Evolutionary conservation across 2,797 vertebrate genomes (phyloP).

Genomic region (Microctenopoma lineatum): DNA sequence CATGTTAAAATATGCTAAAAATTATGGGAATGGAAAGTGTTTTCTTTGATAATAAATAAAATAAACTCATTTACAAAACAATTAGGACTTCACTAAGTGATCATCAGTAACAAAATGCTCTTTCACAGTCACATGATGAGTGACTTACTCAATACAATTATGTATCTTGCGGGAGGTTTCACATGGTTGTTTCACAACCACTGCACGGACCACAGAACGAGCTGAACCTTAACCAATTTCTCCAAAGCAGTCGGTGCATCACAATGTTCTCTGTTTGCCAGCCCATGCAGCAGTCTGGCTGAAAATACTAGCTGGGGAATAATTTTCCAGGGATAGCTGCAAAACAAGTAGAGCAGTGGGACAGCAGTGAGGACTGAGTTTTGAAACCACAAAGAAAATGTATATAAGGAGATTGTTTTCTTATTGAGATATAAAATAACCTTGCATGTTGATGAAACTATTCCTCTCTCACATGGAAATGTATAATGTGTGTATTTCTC

Average conservation of each 20-base stretch:
- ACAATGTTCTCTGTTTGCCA: conserved; percentile 12
- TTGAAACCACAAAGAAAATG: too few species aligned
- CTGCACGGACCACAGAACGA: neutral
- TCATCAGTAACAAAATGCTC: neutral
- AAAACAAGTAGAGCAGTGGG: too few species aligned
- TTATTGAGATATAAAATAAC: too few species aligned
- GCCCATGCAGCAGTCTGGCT: conserved; percentile 42
- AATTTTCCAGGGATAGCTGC: too few species aligned
- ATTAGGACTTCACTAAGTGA: neutral
- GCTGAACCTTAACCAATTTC: neutral
- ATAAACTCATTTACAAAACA: too few species aligned
- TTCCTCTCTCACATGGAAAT: too few species aligned
- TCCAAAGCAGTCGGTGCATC: neutral
- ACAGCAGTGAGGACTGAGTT: too few species aligned
- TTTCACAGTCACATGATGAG: neutral
- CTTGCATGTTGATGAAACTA: too few species aligned
- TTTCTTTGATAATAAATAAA: neutral
- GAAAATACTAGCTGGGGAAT: neutral
- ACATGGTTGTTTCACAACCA: neutral
- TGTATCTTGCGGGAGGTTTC: neutral
- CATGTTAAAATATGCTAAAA: too few species aligned
- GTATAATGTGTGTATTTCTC: too few species aligned
- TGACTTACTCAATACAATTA: neutral
- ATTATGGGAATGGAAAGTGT: neutral
- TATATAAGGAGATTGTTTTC: too few species aligned